A percentile compares a stretch with the other conserved stretches of the same genome.
Evolutionary conservation across 2,797 vertebrate species (phyloP).

Genomic region (Morus bassanus): DNA sequence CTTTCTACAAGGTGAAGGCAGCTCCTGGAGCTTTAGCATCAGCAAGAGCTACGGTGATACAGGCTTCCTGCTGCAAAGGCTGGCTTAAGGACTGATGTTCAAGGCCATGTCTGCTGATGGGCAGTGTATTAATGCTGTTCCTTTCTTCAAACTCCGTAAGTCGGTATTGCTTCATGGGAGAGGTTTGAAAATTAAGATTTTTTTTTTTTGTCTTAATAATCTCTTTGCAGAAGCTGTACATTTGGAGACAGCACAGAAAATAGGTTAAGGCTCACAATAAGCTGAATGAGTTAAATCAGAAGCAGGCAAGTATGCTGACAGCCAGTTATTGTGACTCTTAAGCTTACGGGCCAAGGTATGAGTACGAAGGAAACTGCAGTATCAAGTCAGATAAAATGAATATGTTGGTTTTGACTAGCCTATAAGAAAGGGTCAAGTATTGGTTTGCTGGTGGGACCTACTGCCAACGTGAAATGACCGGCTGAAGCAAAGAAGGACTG

Average conservation of each 20-base stretch:
- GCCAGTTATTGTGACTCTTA: not conserved
- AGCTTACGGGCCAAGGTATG: conserved; percentile 4
- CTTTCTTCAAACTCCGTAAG: not conserved
- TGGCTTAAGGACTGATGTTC: not conserved
- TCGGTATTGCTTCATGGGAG: not conserved
- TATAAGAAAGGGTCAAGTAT: not conserved
- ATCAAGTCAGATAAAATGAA: not conserved
- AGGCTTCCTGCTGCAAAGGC: not conserved
- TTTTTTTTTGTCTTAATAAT: conserved; percentile 18
- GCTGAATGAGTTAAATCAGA: conserved; percentile 60
- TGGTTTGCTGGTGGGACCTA: conserved; percentile 8
- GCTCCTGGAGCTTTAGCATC: conserved; percentile 19
- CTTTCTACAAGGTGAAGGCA: conserved; percentile 6
- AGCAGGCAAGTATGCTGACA: conserved; percentile 12
- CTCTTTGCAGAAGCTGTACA: not conserved
- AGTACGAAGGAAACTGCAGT: not conserved
- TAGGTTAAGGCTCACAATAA: conserved; percentile 49
- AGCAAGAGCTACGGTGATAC: not conserved
- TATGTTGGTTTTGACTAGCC: not conserved
- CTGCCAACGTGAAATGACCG: conserved; percentile 6
- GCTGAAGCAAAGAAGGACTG: conserved; percentile 52
- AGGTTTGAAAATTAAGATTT: conserved; percentile 5
- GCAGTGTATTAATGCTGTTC: not conserved
- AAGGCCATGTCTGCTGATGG: not conserved
- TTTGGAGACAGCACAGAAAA: not conserved